phyloP scores from a whole-genome alignment of 1,140 invertebrate species.

The Heterodera schachtii region DNA sequence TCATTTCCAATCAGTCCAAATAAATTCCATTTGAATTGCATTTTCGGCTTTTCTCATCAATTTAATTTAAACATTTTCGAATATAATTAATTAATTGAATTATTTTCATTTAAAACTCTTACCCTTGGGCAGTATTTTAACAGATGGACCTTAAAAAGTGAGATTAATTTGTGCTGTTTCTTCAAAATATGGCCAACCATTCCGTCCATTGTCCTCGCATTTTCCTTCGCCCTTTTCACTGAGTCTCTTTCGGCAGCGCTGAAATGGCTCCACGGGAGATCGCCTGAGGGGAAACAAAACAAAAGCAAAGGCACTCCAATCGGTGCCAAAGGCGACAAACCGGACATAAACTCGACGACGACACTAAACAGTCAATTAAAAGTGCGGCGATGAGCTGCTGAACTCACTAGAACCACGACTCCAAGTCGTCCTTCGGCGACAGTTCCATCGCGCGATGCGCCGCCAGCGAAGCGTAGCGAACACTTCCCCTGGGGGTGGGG shows the following conservation, averaged over 20 bases:
- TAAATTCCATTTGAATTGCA: too few relatives aligned
- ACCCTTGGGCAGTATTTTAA: constrained; percentile 43
- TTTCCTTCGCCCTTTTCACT: constrained; percentile 42
- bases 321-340: background rate
- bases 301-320: background rate
- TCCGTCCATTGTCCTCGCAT: constrained; percentile 32
- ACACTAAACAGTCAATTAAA: background rate
- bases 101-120: background rate
- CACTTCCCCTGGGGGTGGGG: constrained; percentile 50
- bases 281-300: constrained; percentile 24
- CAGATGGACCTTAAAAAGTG: constrained; percentile 23
- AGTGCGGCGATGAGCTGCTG: background rate
- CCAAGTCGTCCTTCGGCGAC: constrained; percentile 52
- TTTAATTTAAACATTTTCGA: too few relatives aligned
- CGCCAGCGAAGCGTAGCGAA: constrained; percentile 50
- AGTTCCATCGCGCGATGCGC: constrained; percentile 41
- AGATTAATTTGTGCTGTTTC: background rate
- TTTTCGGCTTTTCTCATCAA: too few relatives aligned
- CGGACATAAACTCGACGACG: constrained; percentile 44
- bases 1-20: background rate
- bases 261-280: constrained; percentile 41
- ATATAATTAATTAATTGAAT: too few relatives aligned
- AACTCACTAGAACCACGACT: constrained; percentile 46
- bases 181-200: constrained; percentile 1
- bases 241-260: constrained; percentile 29